phyloP scores from a whole-genome alignment of 2,888 invertebrate species.

The Callyntrura sp. region DNA sequence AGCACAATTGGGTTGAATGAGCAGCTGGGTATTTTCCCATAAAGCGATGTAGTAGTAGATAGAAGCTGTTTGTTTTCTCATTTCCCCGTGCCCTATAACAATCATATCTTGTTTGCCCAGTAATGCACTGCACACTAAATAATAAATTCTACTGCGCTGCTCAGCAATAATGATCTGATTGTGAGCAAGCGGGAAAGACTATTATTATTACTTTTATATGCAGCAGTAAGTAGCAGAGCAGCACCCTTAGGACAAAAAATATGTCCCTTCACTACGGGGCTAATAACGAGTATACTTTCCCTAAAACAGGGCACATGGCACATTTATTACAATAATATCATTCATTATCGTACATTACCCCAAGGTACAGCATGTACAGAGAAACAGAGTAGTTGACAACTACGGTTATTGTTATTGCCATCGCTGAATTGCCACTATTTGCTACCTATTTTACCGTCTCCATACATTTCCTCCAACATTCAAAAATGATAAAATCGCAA shows the following conservation, averaged over 20 bases:
- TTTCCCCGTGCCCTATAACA: conserved; percentile 10
- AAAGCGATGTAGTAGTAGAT: too few species aligned
- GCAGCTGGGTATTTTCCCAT: conserved; percentile 68
- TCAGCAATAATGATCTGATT: conserved; percentile 36
- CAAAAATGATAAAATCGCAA: neutral
- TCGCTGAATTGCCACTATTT: too few species aligned
- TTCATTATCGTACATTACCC: conserved; percentile 63
- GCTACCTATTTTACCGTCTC: conserved; percentile 13
- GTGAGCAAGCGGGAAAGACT: neutral
- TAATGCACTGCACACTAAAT: too few species aligned
- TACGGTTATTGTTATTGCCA: conserved; percentile 39
- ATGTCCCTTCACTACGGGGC: neutral
- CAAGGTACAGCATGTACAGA: neutral
- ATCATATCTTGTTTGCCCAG: conserved; percentile 8
- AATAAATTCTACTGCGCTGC: neutral
- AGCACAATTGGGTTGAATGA: conserved; percentile 21
- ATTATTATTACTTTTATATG: neutral
- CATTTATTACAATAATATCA: conserved; percentile 65
- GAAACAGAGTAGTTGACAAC: conserved; percentile 34
- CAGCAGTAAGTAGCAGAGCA: neutral
- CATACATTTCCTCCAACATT: conserved; percentile 4
- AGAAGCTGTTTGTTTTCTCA: conserved; percentile 18
- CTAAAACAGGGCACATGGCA: conserved; percentile 45
- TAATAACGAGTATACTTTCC: conserved; percentile 13
- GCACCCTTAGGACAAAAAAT: conserved; percentile 26